Percentiles rank a stretch among this genome's conserved stretches.
Conservation (phyloP, 2,797 vertebrate genomes). For the Mormyrus proboscirostris region DNA sequence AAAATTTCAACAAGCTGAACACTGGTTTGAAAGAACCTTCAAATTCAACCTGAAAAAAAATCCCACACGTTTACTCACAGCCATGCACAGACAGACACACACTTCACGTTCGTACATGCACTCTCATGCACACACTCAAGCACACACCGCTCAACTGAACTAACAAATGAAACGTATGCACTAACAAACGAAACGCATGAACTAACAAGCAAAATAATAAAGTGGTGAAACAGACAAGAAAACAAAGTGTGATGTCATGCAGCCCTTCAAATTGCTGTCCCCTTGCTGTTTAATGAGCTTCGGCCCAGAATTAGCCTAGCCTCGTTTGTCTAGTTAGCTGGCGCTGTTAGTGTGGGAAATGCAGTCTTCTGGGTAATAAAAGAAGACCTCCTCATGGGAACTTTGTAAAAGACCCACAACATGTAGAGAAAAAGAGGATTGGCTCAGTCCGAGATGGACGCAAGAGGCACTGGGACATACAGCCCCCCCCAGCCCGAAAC, state of each 20-base stretch:
- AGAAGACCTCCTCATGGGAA: not conserved
- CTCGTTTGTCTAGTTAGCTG: not conserved
- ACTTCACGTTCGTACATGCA: not conserved
- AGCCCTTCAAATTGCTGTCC: not conserved
- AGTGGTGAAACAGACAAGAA: not conserved
- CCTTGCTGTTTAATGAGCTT: constrained; percentile 1
- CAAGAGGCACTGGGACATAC: not conserved
- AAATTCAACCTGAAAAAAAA: not conserved
- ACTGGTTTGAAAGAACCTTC: not conserved
- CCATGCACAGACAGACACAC: not conserved
- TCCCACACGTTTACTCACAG: not conserved
- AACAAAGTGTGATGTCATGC: not conserved
- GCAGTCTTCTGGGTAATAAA: constrained; percentile 13
- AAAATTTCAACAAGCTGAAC: not conserved
- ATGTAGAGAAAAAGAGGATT: not conserved
- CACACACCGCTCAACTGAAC: not conserved
- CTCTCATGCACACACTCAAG: not conserved
- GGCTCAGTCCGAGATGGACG: not conserved
- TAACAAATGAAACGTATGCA: not conserved
- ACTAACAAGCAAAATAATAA: not conserved
- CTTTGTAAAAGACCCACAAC: not conserved
- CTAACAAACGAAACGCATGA: not conserved
- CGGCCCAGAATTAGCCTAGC: not conserved
- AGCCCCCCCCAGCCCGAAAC: not conserved
- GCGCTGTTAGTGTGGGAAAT: not conserved